These are phyloP conservation scores for Pristionchus japonicus DNA, from an alignment of 2,888 invertebrate genomes.

Conservation along the genomic window DNA sequence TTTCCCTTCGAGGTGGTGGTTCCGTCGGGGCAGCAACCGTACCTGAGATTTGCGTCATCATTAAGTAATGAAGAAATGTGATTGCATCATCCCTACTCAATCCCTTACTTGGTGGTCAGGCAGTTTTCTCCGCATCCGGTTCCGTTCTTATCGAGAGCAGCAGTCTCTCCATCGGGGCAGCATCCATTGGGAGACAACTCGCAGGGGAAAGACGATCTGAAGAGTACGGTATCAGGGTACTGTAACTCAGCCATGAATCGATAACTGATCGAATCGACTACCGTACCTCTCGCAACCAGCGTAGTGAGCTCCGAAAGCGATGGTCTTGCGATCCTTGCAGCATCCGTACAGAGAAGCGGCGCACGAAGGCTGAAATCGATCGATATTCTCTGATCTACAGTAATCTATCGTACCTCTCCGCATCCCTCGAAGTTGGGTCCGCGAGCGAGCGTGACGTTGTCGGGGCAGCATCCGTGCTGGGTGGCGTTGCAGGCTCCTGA, in stretches of 20 bases:
- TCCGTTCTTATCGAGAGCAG: slow-evolving; percentile 87
- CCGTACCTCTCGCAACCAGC: slow-evolving; percentile 70
- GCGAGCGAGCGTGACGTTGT: slow-evolving; percentile 85
- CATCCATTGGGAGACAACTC: slow-evolving; percentile 84
- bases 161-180: slow-evolving; percentile 87
- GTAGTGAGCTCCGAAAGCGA: slow-evolving; percentile 75
- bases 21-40: slow-evolving; percentile 76
- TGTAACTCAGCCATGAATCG: too few species aligned
- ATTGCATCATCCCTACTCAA: too few species aligned
- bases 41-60: slow-evolving; percentile 48
- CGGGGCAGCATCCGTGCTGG: slow-evolving; percentile 90
- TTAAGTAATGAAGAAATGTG: too few species aligned
- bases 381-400: slow-evolving; percentile 76
- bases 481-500: slow-evolving; percentile 77
- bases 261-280: not conserved
- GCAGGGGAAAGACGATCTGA: slow-evolving; percentile 75
- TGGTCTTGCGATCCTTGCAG: slow-evolving; percentile 77
- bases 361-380: slow-evolving; percentile 60
- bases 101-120: slow-evolving; percentile 71
- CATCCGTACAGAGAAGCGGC: slow-evolving; percentile 77
- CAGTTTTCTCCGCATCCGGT: slow-evolving; percentile 80
- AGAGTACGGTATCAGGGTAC: too few species aligned
- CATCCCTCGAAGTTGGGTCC: slow-evolving; percentile 89
- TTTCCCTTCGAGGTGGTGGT: slow-evolving; percentile 67
- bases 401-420: slow-evolving; percentile 67